Base-by-base conservation (phyloP, 2,113 vertebrate species). In the Dasyprocta punctata region DNA sequence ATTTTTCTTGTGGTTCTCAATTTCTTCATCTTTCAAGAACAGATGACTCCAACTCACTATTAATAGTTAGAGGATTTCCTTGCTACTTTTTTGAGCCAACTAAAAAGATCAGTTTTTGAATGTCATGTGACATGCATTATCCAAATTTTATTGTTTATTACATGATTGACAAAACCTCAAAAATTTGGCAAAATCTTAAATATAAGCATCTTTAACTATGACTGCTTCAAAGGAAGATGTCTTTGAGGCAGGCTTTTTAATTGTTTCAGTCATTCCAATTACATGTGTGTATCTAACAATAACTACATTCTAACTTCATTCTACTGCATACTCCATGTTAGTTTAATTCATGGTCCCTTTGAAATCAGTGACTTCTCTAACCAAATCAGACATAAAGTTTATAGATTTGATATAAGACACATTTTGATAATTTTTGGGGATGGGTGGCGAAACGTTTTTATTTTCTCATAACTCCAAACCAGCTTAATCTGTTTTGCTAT, bases 321-420 rank as follows among this genome's bases (percentile, higher is more conserved):
- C 73, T 80, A 86, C 14, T 69, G 56, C 44, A 86, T 44, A 67
- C 67, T 16, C 60, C 81, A 78, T 63, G 30, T 67, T 94, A 87
- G 38, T 90, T 86, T 95, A 93, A 96, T 26, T 89, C 28, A 44
- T 26, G 1, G 82, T 69, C n/a, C 77, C 54, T 94, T 95, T 36
- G 86, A 92, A 97, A 83, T 87, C 92, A 56, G n/a, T 95, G 61
- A 52, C 26, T 22, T 89, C 60, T 88, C 13, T 82, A 93, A 84
- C 38, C 44, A 65, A 63, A 8, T 49, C 77, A 96, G 90, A 71
- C 24, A 69, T 41, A 78, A 61, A 94, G 65, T 77, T 69, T 92
- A 92, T 65, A 49, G 33, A 36, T 90, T 90, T 73, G 12, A 0
- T 65, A 19, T 33, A 92, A 95, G 77, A 1, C 38, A 36, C 22